Conservation (phyloP, 1,140 invertebrate species). For the Drosophila kohkoa region DNA sequence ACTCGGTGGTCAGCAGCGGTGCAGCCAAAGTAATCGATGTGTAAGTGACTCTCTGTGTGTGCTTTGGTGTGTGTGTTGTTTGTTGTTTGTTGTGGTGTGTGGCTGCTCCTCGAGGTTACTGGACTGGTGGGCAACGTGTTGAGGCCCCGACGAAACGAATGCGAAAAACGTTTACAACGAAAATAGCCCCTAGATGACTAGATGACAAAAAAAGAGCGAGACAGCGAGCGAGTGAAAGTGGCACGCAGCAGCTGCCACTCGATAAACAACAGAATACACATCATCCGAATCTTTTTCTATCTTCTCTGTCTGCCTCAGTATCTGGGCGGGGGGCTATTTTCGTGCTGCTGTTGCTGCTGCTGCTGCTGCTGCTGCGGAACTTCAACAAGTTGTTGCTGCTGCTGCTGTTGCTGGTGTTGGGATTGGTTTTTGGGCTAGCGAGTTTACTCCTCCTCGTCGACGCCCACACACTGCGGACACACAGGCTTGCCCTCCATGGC, state of each 20-base stretch:
- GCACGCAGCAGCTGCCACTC: constrained; percentile 36
- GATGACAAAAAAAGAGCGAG: background rate
- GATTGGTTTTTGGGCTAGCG: no score
- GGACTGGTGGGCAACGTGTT: background rate
- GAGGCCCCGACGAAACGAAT: background rate
- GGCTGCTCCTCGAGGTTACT: constrained; percentile 9
- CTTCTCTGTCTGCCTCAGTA: constrained; percentile 13
- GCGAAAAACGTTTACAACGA: constrained; percentile 26
- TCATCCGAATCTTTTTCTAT: background rate
- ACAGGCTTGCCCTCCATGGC: constrained; percentile 96
- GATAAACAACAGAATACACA: constrained; percentile 14
- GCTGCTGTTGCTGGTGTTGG: constrained; percentile 28
- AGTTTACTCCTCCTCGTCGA: constrained; percentile 91
- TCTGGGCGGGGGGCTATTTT: constrained; percentile 41
- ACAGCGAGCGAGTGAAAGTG: constrained; percentile 16
- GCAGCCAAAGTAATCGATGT: constrained; percentile 1
- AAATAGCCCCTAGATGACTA: constrained; percentile 36
- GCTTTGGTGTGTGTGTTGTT: background rate
- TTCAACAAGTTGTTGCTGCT: constrained; percentile 47
- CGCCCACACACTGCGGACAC: constrained; percentile 95
- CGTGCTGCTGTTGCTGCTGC: constrained; percentile 29
- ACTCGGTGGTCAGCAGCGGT: constrained; percentile 27
- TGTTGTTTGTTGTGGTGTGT: constrained; percentile 12
- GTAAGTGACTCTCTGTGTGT: background rate
- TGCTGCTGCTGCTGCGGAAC: constrained; percentile 31